Percentiles rank a stretch among this genome's conserved stretches.
Evolutionary conservation across 1,140 invertebrate species (phyloP).

Genomic region (Akabosia matsudoensis): DNA sequence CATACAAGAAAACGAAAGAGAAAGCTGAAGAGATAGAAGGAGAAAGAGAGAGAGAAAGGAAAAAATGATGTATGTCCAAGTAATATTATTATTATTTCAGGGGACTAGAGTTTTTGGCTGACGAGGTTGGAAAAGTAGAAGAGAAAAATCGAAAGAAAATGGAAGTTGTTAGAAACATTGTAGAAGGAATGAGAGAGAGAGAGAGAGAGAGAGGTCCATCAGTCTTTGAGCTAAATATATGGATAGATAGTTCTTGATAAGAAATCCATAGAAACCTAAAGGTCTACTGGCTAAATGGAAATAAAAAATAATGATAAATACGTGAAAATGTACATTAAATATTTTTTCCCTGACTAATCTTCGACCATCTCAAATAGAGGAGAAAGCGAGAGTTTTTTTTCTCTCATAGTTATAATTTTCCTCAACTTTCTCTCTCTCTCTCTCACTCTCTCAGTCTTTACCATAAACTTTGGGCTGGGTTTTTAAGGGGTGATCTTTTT

Average conservation of each 20-base stretch:
- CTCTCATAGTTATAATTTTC: not conserved
- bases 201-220: not conserved
- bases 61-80: conserved; percentile 21
- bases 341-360: not conserved
- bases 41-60: conserved; percentile 5
- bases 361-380: not conserved
- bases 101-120: conserved; percentile 11
- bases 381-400: not conserved
- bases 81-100: conserved; percentile 1
- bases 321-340: not conserved
- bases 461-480: no score
- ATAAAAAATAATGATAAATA: not conserved
- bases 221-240: not conserved
- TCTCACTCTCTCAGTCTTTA: no score
- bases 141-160: not conserved
- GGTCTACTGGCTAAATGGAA: no score
- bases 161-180: not conserved
- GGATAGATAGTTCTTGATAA: not conserved
- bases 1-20: not conserved
- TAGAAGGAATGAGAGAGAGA: not conserved
- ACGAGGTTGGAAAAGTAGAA: conserved; percentile 18
- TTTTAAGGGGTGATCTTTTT: no score
- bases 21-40: conserved; percentile 11
- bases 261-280: no score
- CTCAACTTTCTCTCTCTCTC: not conserved